Percentiles rank a stretch among this genome's conserved stretches.
Evolutionary conservation across 2,888 invertebrate genomes (phyloP).

Genomic region (Plutella xylostella): DNA sequence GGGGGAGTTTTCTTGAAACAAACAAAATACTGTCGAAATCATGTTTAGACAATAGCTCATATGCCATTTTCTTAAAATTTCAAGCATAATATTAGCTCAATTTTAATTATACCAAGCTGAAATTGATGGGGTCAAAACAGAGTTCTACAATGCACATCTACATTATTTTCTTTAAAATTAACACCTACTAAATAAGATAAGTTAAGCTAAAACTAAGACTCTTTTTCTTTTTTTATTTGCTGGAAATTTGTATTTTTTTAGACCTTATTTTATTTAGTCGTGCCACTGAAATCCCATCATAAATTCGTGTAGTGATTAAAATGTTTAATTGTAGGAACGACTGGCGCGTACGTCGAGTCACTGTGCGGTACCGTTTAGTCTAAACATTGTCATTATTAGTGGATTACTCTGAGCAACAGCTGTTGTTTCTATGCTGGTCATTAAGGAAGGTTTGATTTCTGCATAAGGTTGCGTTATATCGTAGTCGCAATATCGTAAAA

Average conservation of each 20-base stretch:
- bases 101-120: not conserved
- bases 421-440: constrained; percentile 33
- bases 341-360: constrained; percentile 44
- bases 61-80: no score
- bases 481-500: no score
- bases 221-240: not conserved
- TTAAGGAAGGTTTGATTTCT: constrained; percentile 24
- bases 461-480: no score
- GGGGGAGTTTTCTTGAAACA: no score
- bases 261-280: not conserved
- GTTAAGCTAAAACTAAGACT: not conserved
- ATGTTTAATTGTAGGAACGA: constrained; percentile 68
- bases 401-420: constrained; percentile 28
- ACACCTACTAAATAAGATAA: not conserved
- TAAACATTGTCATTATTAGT: constrained; percentile 49
- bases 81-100: no score
- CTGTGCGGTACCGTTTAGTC: constrained; percentile 59
- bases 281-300: constrained; percentile 26
- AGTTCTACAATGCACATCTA: not conserved
- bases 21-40: no score
- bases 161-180: not conserved
- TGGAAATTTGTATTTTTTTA: not conserved
- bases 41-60: no score
- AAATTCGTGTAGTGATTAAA: constrained; percentile 50
- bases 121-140: not conserved